Evolutionary conservation across 2,113 vertebrate species (phyloP).

Genomic region (Hassar affinis): DNA sequence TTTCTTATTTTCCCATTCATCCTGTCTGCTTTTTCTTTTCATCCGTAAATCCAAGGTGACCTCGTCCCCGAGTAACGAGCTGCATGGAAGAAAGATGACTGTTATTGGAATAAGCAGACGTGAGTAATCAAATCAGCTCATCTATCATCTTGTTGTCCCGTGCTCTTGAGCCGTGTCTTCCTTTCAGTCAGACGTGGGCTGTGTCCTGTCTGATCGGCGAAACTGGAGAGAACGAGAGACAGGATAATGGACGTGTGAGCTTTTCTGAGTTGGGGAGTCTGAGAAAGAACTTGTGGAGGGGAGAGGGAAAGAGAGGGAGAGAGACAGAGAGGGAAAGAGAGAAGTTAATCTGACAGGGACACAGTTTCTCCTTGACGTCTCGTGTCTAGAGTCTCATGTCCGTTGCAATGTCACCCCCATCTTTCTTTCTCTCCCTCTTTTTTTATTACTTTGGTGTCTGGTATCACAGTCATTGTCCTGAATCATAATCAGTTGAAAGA

Average conservation of each 20-base stretch:
- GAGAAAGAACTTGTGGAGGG: not conserved
- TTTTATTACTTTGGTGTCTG: slow-evolving; percentile 28
- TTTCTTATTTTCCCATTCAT: slow-evolving; percentile 13
- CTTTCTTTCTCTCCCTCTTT: slow-evolving; percentile 13
- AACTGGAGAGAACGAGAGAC: not conserved
- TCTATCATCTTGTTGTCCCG: slow-evolving; percentile 41
- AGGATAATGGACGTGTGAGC: not conserved
- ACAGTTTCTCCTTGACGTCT: slow-evolving; percentile 11
- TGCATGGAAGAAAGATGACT: slow-evolving; percentile 34
- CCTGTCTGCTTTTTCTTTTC: slow-evolving; percentile 12
- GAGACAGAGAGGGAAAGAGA: not conserved
- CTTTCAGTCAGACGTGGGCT: slow-evolving; percentile 4
- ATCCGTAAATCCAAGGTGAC: slow-evolving; percentile 40
- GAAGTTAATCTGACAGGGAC: not conserved
- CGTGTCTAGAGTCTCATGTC: not conserved
- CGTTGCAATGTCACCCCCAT: slow-evolving; percentile 34
- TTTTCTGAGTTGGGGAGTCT: not conserved
- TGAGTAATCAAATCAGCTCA: slow-evolving; percentile 42
- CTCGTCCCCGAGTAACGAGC: slow-evolving; percentile 15
- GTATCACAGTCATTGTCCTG: slow-evolving; percentile 23
- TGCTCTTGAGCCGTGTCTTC: slow-evolving; percentile 31
- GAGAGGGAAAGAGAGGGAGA: not conserved
- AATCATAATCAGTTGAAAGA: slow-evolving; percentile 35
- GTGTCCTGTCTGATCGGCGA: not conserved
- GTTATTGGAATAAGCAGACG: slow-evolving; percentile 24